Base-by-base conservation (phyloP, 2,113 vertebrate species). In the Nothobranchius kuhntae region DNA sequence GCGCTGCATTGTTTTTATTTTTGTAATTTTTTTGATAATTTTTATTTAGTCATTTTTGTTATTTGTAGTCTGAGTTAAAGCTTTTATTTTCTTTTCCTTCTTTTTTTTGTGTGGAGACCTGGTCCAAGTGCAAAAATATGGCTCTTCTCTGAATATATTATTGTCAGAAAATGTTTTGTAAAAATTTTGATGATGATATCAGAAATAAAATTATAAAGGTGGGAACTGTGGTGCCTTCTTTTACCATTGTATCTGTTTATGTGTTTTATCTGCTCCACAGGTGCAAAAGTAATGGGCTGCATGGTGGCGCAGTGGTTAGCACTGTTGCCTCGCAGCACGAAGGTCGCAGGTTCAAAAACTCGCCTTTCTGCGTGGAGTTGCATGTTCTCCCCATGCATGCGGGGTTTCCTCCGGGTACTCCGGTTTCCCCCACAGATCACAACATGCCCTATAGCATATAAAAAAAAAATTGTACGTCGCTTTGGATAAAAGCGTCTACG, bases 161-260 rank as follows among this genome's bases (percentile, higher is more conserved):
- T 93, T 93, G 92, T 93, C 91, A 90, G 92, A 93, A 93, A 92
- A 93, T 91, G 91, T 93, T 94, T 94, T 94, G 92, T 93, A 93
- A 94, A 93, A 88, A 91, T 93, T 94, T 94, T 93, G 92, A 93
- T 91, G 93, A 92, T 90, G 91, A 93, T 91, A 93, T 92, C 85
- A 89, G 77, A 91, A 93, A 92, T 92, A 93, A 94, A 93, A 84
- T 89, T 93, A 89, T 93, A 88, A 92, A 89, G 91, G 90, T 92
- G 86, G 85, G 57, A 87, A 65, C 48, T 26, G 47, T 76, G 51
- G 24, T 78, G 76, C 57, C 14, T 8, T 67, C 8, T 58, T 45
- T 21, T 77, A 67, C 66, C 17, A 44, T 21, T 75, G 26, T 57
- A 3, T 36, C 2, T 42, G 1, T 13, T 6, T 14, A 9, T 38